Percentiles rank a stretch among this genome's conserved stretches.
Evolutionary conservation across 2,113 vertebrate species (phyloP).

Genomic region (Condylura cristata): DNA sequence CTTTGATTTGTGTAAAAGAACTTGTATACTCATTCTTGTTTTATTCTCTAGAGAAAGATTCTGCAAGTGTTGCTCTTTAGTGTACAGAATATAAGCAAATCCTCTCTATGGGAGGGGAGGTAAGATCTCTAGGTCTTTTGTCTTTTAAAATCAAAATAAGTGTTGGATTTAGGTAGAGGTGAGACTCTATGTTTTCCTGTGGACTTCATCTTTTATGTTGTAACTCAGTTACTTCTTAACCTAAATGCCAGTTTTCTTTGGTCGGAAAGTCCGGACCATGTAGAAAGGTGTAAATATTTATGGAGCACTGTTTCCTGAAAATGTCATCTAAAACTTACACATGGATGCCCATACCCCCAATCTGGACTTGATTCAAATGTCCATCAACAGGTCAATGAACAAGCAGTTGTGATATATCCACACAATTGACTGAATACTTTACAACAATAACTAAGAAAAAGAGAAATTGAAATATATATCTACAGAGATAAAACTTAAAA

Average conservation of each 20-base stretch:
- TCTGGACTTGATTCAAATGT: neutral
- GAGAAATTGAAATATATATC: neutral
- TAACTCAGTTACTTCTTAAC: neutral
- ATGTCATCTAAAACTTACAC: neutral
- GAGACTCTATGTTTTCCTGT: neutral
- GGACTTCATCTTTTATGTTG: neutral
- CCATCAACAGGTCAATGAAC: neutral
- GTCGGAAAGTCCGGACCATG: neutral
- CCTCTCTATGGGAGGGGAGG: neutral
- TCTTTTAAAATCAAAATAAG: neutral
- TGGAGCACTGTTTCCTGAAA: neutral
- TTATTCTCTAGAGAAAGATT: neutral
- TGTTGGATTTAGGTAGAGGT: neutral
- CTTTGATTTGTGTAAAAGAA: neutral
- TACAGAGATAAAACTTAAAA: slow-evolving; percentile 17
- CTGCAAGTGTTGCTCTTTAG: neutral
- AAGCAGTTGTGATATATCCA: neutral
- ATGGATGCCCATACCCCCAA: neutral
- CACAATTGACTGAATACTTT: neutral
- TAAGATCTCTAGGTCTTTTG: neutral
- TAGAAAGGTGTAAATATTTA: neutral
- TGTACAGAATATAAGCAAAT: neutral
- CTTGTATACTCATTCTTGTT: neutral
- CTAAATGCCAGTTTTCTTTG: neutral
- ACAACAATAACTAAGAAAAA: neutral